phyloP scores from a whole-genome alignment of 2,113 vertebrate species.

The Balaenoptera acutorostrata region DNA sequence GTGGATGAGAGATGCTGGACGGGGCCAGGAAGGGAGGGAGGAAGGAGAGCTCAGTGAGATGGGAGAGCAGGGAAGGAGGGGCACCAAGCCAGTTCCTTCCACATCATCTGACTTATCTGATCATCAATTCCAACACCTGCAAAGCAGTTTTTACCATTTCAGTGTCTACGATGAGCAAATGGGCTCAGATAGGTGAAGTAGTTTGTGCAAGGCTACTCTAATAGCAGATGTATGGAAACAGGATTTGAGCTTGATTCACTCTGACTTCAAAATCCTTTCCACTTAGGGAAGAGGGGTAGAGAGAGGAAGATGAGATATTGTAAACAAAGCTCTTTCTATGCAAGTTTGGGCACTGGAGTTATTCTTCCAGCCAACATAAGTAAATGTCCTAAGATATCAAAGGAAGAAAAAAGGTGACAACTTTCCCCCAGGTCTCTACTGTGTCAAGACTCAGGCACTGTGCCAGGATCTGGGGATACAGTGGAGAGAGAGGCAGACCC shows the following conservation, averaged over 20 bases:
- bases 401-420: not conserved
- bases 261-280: not conserved
- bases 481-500: not conserved
- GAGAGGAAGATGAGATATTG: not conserved
- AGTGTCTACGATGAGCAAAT: not conserved
- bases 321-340: not conserved
- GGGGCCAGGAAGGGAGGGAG: not conserved
- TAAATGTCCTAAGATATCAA: not conserved
- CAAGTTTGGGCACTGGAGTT: not conserved
- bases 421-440: not conserved
- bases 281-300: not conserved
- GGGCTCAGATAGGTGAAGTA: not conserved
- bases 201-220: not conserved
- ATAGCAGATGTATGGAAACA: not conserved
- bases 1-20: rapidly evolving
- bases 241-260: not conserved
- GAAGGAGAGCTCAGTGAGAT: not conserved
- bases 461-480: not conserved
- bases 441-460: not conserved
- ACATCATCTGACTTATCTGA: not conserved
- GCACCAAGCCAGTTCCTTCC: not conserved
- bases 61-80: not conserved
- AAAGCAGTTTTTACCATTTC: not conserved
- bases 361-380: not conserved
- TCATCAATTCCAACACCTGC: rapidly evolving